Evolutionary conservation across 2,113 vertebrate genomes (phyloP).

Genomic region (Varanus salvator): DNA sequence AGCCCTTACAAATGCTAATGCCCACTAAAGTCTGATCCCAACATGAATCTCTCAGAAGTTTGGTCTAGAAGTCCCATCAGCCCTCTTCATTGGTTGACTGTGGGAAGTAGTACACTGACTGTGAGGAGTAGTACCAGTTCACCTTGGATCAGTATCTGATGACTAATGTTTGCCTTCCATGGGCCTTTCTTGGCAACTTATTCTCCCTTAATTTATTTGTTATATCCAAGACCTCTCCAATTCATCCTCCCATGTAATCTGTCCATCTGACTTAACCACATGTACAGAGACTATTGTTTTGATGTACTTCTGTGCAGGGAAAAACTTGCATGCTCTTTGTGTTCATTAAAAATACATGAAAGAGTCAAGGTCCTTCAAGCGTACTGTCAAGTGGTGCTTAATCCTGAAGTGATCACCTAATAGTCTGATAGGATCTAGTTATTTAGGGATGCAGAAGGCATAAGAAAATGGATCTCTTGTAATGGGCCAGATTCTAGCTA

Average conservation of each 20-base stretch:
- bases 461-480: not conserved
- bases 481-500: not conserved
- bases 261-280: not conserved
- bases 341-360: not conserved
- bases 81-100: not conserved
- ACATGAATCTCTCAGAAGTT: no score
- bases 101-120: not conserved
- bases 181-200: not conserved
- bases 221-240: not conserved
- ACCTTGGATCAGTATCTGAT: not conserved
- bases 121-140: not conserved
- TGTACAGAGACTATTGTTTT: not conserved
- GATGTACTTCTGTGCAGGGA: not conserved
- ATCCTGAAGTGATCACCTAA: not conserved
- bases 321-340: not conserved
- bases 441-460: not conserved
- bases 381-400: not conserved
- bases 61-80: no score
- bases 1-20: not conserved
- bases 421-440: not conserved
- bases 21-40: not conserved
- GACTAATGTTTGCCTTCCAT: not conserved
- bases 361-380: not conserved
- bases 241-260: not conserved
- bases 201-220: not conserved